Conservation (phyloP, 2,797 vertebrate species). For the Mus minutoides region DNA sequence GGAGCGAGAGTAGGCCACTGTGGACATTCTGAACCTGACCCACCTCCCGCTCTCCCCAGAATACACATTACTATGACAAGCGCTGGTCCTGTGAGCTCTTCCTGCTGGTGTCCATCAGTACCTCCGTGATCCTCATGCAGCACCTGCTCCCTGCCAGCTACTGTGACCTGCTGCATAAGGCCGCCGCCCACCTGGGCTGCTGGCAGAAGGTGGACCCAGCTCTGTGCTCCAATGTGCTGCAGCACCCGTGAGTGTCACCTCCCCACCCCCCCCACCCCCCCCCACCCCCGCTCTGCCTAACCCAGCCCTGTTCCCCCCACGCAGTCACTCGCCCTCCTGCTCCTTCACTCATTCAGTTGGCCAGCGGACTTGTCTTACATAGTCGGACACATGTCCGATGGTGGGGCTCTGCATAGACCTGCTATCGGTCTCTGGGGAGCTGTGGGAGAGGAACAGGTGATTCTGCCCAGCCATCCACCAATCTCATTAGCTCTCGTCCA, state of each 20-base stretch:
- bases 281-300: background rate
- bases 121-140: conserved; percentile 97
- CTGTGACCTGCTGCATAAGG: conserved; percentile 98
- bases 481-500: background rate
- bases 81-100: conserved; percentile 99
- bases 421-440: background rate
- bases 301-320: background rate
- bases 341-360: background rate
- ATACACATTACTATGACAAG: conserved; percentile 98
- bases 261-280: background rate
- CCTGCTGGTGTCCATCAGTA: conserved; percentile 98
- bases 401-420: background rate
- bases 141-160: conserved; percentile 96
- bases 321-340: background rate
- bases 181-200: conserved; percentile 97
- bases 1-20: background rate
- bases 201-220: conserved; percentile 99
- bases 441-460: background rate
- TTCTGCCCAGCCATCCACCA: background rate
- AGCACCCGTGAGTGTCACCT: conserved; percentile 94
- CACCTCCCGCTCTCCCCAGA: conserved; percentile 86
- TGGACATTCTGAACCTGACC: background rate
- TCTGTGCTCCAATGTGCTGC: conserved; percentile 97
- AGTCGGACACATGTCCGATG: background rate
- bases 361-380: background rate